Base-by-base conservation (phyloP, 2,797 vertebrate genomes). In the Crossoptilon crossoptilon region DNA sequence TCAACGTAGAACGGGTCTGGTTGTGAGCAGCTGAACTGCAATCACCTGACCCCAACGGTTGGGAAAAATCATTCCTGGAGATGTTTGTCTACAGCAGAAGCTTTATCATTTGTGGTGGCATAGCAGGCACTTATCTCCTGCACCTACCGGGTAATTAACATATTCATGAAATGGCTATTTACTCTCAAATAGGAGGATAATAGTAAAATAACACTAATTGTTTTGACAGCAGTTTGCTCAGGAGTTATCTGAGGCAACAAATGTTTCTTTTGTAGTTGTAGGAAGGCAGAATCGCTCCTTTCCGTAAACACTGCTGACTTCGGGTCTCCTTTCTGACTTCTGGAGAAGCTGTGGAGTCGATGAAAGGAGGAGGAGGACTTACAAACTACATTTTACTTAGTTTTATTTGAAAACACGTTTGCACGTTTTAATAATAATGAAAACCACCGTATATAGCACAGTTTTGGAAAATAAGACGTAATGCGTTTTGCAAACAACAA, bases 121-220 rank as follows among this genome's bases (percentile, higher is more conserved):
- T 1, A 46, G 67, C 93, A 82, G 67, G 51, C 70, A 94, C 96
- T 97, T 98, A 98, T 97, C 98, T 98, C 87, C 91, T 87, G 84
- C 86, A 97, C 97, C 97, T 97, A 96, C 95, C 62, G 92, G 91
- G 94, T 97, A 97, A 98, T 98, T 98, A 98, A 94, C 98, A 98
- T 98, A 98, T 98, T 98, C 98, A 98, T 98, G 98, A 98, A 97
- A 97, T 87, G 88, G 94, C 94, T 98, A 98, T 98, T 98, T 98
- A 97, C 96, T 96, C 96, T 97, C 94, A 95, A 98, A 97, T 97
- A 97, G 86, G 71, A 96, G 83, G 96, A 97, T 98, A 98, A 98
- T 97, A 97, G 97, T 97, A 98, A 98, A 98, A 98, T 98, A 98
- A 98, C 98, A 98, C 97, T 98, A 97, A 98, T 97, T 98, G 98